Evolutionary conservation across 1,140 invertebrate species (phyloP).

Genomic region (Mylabris phalerata): DNA sequence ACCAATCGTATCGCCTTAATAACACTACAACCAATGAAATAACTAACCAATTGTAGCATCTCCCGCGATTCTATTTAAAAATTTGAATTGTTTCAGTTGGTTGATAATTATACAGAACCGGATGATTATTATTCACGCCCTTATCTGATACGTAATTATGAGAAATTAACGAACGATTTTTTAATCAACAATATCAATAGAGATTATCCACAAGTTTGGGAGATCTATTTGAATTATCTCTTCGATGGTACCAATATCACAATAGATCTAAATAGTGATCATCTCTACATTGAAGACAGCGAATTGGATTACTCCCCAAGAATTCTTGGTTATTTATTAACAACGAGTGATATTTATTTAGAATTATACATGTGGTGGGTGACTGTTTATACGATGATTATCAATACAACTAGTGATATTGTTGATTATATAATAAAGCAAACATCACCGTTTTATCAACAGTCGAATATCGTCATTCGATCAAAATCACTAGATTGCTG

Average conservation of each 20-base stretch:
- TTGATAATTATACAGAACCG: conserved; percentile 17
- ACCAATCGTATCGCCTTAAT: too few relatives aligned
- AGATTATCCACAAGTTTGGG: conserved; percentile 48
- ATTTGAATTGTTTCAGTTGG: conserved; percentile 16
- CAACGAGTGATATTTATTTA: conserved; percentile 47
- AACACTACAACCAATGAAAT: too few relatives aligned
- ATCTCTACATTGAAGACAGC: conserved; percentile 49
- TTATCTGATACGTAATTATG: neutral
- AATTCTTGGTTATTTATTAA: conserved; percentile 49
- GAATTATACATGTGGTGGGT: conserved; percentile 65
- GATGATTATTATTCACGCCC: neutral
- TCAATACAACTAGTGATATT: conserved; percentile 55
- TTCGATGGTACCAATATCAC: conserved; percentile 49
- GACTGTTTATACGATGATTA: conserved; percentile 55
- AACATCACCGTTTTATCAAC: conserved; percentile 15
- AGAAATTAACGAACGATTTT: conserved; percentile 2
- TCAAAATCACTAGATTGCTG: conserved; percentile 51
- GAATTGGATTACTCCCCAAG: conserved; percentile 57
- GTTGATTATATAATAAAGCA: conserved; percentile 40
- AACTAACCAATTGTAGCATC: too few relatives aligned
- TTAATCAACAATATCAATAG: conserved; percentile 11
- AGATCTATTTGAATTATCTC: conserved; percentile 54
- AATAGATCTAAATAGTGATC: conserved; percentile 42
- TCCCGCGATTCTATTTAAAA: neutral
- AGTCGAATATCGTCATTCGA: conserved; percentile 1